Base-by-base conservation (phyloP, 2,113 vertebrate species). In the Cyanocitta stelleri region DNA sequence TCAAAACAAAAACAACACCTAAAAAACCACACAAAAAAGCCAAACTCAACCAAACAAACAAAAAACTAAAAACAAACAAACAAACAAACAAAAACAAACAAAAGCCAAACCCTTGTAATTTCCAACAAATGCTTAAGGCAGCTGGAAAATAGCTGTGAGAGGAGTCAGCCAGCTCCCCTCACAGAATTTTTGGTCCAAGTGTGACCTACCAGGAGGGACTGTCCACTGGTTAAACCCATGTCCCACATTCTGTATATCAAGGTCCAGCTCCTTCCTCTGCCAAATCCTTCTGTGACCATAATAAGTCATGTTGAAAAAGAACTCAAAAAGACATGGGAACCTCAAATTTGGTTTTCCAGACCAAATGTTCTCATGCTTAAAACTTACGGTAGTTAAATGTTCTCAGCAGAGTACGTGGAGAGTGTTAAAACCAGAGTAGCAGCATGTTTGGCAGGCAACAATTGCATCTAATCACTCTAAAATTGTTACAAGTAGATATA, bases 321-420 rank as follows among this genome's bases (percentile, higher is more conserved):
- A 29, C 26, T 48, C 33, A 81, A 61, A 61, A 79, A 69, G 8
- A 27, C 3, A 43, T 2, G 39, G 6, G 9, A 75, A 54, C 32
- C 24, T 85, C 59, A 62, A 11, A 41, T 3, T 49, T 37, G 9
- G 10, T 61, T 66, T 89, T 84, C 64, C 22, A 78, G 15, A 49
- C 14, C 3, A 3, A 93, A 1, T 0, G 7, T 64, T 48, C 46
- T 73, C 10, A 16, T 35, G 21, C 16, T 46, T 41, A 54, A 71
- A 63, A 44, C 37, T 63, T 46, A 1, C 0, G 52, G 19, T 4
- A 39, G 6, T 21, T 55, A n/a, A 15, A 18, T 16, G 5, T 68
- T 85, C 33, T 52, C 75, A 41, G 27, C 5, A 81, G 18, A 43
- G 23, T 33, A 83, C 16, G 12, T 2, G 11, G 9, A 15, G 23